Conservation (phyloP, 1,140 invertebrate species). For the Tetragnatha versicolor region DNA sequence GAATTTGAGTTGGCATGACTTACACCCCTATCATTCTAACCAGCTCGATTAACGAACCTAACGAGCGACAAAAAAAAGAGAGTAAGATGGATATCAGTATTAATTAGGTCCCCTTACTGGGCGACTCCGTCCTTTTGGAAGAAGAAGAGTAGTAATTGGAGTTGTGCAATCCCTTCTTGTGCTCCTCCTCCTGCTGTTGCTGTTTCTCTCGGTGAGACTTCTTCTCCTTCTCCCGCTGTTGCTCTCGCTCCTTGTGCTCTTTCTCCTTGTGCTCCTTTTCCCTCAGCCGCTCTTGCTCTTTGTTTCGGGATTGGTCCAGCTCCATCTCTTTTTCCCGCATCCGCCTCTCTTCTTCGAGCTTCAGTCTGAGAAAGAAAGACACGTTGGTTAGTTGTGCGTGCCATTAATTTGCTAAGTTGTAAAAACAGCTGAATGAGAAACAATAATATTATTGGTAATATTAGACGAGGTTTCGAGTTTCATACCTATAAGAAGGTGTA, state of each 20-base stretch:
- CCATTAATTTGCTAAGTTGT: too few relatives aligned
- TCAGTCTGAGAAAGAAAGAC: constrained; percentile 2
- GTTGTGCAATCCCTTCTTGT: constrained; percentile 23
- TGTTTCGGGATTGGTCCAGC: constrained; percentile 30
- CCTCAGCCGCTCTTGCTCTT: constrained; percentile 44
- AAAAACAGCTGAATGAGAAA: too few relatives aligned
- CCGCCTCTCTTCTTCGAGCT: constrained; percentile 44
- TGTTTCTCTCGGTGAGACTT: constrained; percentile 35
- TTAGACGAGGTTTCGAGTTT: too few relatives aligned
- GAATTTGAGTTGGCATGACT: too few relatives aligned
- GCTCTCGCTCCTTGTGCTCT: constrained; percentile 37
- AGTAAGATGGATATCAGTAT: too few relatives aligned
- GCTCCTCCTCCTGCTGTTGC: constrained; percentile 16
- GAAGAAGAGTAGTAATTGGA: constrained; percentile 10
- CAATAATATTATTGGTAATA: too few relatives aligned
- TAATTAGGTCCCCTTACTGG: too few relatives aligned
- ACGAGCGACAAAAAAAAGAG: too few relatives aligned
- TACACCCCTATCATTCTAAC: too few relatives aligned
- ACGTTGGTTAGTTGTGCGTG: too few relatives aligned
- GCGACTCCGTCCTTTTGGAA: constrained; percentile 20
- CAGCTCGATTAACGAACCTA: too few relatives aligned
- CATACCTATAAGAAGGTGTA: too few relatives aligned
- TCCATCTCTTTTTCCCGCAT: constrained; percentile 46
- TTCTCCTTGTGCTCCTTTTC: constrained; percentile 46
- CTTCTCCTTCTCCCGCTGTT: constrained; percentile 32